These are phyloP conservation scores for Zaprionus africanus DNA, from an alignment of 1,140 invertebrate genomes.

Conservation along the genomic window DNA sequence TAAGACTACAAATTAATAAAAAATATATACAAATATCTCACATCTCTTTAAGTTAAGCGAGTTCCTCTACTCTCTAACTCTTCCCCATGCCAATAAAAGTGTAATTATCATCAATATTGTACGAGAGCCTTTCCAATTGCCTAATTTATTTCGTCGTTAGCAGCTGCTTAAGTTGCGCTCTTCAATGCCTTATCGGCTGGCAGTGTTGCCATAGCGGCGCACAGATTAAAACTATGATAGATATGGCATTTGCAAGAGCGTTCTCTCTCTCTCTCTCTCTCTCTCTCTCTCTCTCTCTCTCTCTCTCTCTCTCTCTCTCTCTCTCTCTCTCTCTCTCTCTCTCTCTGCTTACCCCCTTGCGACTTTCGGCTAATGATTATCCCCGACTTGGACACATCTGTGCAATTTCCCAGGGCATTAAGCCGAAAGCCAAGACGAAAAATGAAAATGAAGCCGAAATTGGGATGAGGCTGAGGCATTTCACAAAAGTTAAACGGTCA, in stretches of 20 bases:
- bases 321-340: background rate
- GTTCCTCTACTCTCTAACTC: background rate
- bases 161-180: slow-evolving; percentile 13
- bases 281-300: background rate
- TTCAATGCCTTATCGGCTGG: background rate
- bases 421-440: slow-evolving; percentile 42
- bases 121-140: background rate
- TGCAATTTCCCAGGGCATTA: slow-evolving; percentile 72
- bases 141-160: slow-evolving; percentile 3
- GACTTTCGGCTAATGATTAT: slow-evolving; percentile 57
- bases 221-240: slow-evolving; percentile 46
- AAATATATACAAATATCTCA: too few relatives aligned
- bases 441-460: slow-evolving; percentile 33
- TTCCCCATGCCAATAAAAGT: background rate
- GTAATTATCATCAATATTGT: slow-evolving; percentile 21
- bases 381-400: slow-evolving; percentile 57
- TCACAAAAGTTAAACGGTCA: slow-evolving; percentile 71
- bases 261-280: background rate
- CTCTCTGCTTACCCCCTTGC: background rate
- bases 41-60: background rate
- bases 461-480: slow-evolving; percentile 39
- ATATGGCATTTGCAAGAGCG: slow-evolving; percentile 18
- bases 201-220: background rate
- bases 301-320: background rate
- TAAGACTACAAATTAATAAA: too few relatives aligned